These are phyloP conservation scores for Chaenodraco wilsoni DNA, from an alignment of 2,797 vertebrate genomes.

Conservation along the genomic window DNA sequence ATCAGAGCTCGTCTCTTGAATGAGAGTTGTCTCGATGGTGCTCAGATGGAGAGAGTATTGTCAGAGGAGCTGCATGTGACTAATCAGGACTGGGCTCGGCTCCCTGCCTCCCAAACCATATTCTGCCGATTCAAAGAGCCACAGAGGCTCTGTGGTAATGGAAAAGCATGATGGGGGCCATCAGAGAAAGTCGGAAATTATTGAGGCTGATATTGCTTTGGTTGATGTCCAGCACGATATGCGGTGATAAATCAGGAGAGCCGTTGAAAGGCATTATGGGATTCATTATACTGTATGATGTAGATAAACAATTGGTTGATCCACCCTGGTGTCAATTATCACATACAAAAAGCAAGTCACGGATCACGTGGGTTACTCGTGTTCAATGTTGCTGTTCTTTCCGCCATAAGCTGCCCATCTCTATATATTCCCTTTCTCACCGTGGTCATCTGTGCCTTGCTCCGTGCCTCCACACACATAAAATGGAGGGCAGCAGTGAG, in stretches of 20 bases:
- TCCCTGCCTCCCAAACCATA: slow-evolving; percentile 68
- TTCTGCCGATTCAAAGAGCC: slow-evolving; percentile 80
- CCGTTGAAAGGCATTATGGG: slow-evolving; percentile 59
- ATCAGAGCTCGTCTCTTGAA: slow-evolving; percentile 67
- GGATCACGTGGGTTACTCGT: slow-evolving; percentile 45
- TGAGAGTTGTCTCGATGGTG: slow-evolving; percentile 67
- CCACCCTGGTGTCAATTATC: slow-evolving; percentile 59
- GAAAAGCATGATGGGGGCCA: slow-evolving; percentile 63
- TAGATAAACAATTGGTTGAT: slow-evolving; percentile 64
- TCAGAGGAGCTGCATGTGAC: slow-evolving; percentile 73
- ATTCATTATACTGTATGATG: slow-evolving; percentile 52
- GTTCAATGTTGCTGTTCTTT: slow-evolving; percentile 52
- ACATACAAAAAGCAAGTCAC: slow-evolving; percentile 50
- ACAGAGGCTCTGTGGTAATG: slow-evolving; percentile 59
- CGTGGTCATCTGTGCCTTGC: slow-evolving; percentile 76
- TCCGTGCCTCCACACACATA: slow-evolving; percentile 74
- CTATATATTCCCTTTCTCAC: slow-evolving; percentile 59
- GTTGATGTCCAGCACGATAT: slow-evolving; percentile 67
- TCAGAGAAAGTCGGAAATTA: slow-evolving; percentile 65
- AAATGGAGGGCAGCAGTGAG: slow-evolving; percentile 86
- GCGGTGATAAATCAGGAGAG: slow-evolving; percentile 57
- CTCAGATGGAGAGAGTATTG: slow-evolving; percentile 74
- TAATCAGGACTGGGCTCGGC: slow-evolving; percentile 76
- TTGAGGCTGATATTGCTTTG: slow-evolving; percentile 60
- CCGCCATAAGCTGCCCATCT: slow-evolving; percentile 62